phyloP scores from a whole-genome alignment of 2,113 vertebrate genomes.

The Pagrus major region DNA sequence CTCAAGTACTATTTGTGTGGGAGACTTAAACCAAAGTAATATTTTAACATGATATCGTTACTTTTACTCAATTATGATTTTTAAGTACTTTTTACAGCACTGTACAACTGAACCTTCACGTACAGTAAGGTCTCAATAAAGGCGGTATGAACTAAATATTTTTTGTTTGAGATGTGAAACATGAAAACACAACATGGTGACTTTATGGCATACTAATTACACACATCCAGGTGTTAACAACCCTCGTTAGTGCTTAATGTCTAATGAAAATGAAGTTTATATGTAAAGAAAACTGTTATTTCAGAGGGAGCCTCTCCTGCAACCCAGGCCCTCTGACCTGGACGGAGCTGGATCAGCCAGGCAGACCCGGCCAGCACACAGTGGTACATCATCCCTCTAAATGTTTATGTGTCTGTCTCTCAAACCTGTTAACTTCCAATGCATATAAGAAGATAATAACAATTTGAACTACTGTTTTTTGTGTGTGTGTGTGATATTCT shows the following conservation, averaged over 20 bases:
- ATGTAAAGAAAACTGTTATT: slow-evolving; percentile 35
- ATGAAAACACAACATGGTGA: not conserved
- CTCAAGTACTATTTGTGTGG: too few relatives aligned
- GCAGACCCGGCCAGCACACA: slow-evolving; percentile 19
- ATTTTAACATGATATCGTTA: too few relatives aligned
- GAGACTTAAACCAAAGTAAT: too few relatives aligned
- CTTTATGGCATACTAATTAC: not conserved
- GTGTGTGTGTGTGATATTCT: not conserved
- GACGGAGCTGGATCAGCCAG: slow-evolving; percentile 71
- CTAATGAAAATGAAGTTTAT: not conserved
- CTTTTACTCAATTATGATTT: too few relatives aligned
- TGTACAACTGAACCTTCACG: not conserved
- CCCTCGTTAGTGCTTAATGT: not conserved
- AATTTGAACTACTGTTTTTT: not conserved
- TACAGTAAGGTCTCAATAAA: not conserved
- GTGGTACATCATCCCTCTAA: slow-evolving; percentile 39
- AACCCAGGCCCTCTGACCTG: slow-evolving; percentile 31
- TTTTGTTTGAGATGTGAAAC: not conserved
- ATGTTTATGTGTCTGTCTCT: not conserved
- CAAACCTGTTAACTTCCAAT: not conserved
- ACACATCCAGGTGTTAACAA: not conserved
- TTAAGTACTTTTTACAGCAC: too few relatives aligned
- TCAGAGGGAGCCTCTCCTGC: slow-evolving; percentile 80
- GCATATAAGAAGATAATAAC: too few relatives aligned
- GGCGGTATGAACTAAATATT: not conserved